Base-by-base conservation (phyloP, 2,113 vertebrate species). In the Varanus salvator region DNA sequence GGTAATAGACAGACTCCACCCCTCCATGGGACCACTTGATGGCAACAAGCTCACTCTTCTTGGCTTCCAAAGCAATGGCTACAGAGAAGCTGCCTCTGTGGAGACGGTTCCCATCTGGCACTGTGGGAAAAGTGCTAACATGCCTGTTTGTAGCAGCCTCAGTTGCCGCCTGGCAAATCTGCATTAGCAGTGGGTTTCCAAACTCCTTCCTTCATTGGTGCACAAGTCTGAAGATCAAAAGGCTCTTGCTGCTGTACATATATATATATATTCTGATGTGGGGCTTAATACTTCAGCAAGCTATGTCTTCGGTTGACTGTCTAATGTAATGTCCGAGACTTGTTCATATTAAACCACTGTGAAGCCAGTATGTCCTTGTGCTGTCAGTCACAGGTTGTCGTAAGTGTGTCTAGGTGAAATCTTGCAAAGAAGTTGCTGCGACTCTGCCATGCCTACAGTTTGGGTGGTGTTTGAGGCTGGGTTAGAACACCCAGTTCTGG, bases 311-410 rank as follows among this genome's bases (percentile, higher is more conserved):
- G 89, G 93, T 94, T 87, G 96, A 92, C 94, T 93, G 95, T 97
- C 95, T 95, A 94, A 93, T 97, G 97, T 97, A 97, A 95, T 95
- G 96, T 96, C 97, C 96, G 92, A 96, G 95, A 96, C 96, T 96
- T 97, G 97, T 98, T 97, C 96, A 96, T 97, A 98, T 98, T 98
- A 97, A 98, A 98, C 97, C 98, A 98, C 98, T 98, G 98, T 99
- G 98, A 99, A 98, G 96, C 95, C 95, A 94, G 60, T 60, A 69
- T 95, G 90, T 96, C 91, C 95, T 91, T 83, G 87, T 97, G 69
- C 88, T 89, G 21, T 94, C 86, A 91, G 68, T 89, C 88, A 77
- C 92, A 9, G 3, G 3, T 4, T 8, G 7, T 0, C 11, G 3
- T 34, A 3, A 14, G 8, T 31, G 8, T 8, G 0, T 52, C 9